phyloP scores from a whole-genome alignment of 2,797 vertebrate genomes.

The Hyperoplus immaculatus region DNA sequence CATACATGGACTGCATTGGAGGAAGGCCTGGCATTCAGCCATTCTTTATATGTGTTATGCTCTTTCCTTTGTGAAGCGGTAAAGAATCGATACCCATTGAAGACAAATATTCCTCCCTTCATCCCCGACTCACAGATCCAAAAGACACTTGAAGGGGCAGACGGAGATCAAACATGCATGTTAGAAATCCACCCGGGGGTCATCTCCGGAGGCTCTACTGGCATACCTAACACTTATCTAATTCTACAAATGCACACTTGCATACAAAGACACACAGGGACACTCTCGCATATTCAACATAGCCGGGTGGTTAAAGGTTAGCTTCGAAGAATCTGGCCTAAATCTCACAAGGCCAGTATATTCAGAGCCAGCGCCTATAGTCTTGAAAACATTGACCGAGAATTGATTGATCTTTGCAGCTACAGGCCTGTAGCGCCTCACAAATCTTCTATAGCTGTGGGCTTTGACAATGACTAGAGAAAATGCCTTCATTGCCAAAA shows the following conservation, averaged over 20 bases:
- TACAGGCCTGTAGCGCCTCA: neutral
- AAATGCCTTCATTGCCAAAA: neutral
- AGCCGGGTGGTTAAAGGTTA: conserved; percentile 32
- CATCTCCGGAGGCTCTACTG: conserved; percentile 31
- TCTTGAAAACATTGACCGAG: conserved; percentile 9
- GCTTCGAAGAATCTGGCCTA: neutral
- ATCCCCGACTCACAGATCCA: conserved; percentile 64
- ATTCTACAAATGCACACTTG: conserved; percentile 11
- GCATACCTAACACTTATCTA: conserved; percentile 15
- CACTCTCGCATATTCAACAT: neutral
- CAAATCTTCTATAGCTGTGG: neutral
- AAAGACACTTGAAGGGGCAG: conserved; percentile 62
- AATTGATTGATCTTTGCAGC: conserved; percentile 14
- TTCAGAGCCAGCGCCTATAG: conserved; percentile 16
- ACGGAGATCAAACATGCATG: conserved; percentile 72
- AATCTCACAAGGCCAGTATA: conserved; percentile 24
- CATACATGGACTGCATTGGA: conserved; percentile 12
- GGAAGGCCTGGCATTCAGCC: neutral
- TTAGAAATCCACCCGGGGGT: conserved; percentile 66
- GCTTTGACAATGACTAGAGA: neutral
- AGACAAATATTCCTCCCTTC: conserved; percentile 37
- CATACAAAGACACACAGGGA: conserved; percentile 3
- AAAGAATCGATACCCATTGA: conserved; percentile 52
- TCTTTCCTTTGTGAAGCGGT: conserved; percentile 39
- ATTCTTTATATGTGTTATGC: conserved; percentile 40